Conservation (phyloP, 2,888 invertebrate genomes). For the Lithosia quadra region DNA sequence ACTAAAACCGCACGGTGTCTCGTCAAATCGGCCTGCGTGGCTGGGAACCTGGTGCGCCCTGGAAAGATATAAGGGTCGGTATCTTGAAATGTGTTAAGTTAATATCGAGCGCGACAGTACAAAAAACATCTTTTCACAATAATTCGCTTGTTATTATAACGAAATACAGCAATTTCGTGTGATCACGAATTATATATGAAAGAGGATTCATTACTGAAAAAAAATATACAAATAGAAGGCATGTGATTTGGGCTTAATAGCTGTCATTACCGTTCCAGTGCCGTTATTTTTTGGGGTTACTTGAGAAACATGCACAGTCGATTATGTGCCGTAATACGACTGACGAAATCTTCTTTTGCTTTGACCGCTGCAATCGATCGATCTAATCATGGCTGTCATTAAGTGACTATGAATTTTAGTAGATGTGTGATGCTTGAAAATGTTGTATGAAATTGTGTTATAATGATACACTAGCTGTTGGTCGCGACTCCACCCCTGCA, state of each 20-base stretch:
- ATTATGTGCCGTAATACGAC: slow-evolving; percentile 1
- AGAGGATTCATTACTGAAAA: slow-evolving; percentile 5
- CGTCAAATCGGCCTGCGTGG: too few species aligned
- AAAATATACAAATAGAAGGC: neutral
- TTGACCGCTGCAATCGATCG: neutral
- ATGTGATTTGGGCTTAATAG: neutral
- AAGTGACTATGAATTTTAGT: neutral
- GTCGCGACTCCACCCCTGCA: too few species aligned
- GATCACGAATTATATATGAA: slow-evolving; percentile 6
- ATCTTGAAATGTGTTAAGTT: too few species aligned
- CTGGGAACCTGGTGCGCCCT: too few species aligned
- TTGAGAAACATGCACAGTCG: slow-evolving; percentile 7
- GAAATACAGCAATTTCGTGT: neutral
- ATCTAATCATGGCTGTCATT: neutral
- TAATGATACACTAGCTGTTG: too few species aligned
- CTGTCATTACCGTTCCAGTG: neutral
- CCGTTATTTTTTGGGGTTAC: slow-evolving; percentile 1
- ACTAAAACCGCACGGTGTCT: too few species aligned
- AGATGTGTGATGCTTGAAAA: neutral
- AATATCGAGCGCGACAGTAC: too few species aligned
- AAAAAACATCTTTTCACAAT: neutral
- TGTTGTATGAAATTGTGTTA: neutral
- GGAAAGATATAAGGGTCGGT: too few species aligned
- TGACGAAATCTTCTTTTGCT: neutral
- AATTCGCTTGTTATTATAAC: neutral